These are phyloP conservation scores for Enhydra lutris DNA, from an alignment of 2,113 vertebrate genomes.

Conservation along the genomic window DNA sequence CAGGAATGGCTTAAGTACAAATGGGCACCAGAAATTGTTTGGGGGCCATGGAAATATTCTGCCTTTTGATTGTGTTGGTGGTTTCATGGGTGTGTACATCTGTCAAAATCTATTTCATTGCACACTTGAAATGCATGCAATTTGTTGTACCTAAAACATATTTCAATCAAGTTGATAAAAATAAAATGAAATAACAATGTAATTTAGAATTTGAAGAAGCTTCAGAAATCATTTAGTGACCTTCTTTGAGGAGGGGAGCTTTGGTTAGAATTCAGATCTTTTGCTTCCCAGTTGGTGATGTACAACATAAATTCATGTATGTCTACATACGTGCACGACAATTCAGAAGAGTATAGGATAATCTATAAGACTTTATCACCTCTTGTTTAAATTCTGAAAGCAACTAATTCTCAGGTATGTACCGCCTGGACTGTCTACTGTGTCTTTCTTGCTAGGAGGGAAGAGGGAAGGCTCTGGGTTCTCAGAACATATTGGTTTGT, in stretches of 20 bases:
- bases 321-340: too few relatives aligned
- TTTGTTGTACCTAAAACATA: not conserved
- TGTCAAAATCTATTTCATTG: not conserved
- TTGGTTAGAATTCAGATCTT: not conserved
- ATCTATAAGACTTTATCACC: not conserved
- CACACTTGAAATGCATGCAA: not conserved
- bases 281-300: not conserved
- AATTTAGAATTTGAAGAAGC: not conserved
- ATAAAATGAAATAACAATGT: not conserved
- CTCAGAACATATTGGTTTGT: slow-evolving; percentile 57
- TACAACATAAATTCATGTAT: not conserved
- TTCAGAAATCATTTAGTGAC: not conserved
- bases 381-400: slow-evolving; percentile 5
- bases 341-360: not conserved
- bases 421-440: slow-evolving; percentile 28
- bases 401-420: not conserved
- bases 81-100: not conserved
- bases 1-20: not conserved
- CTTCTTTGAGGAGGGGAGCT: not conserved
- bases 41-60: not conserved
- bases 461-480: slow-evolving; percentile 53
- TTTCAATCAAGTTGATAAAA: not conserved
- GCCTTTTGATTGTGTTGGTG: not conserved
- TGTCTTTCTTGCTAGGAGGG: slow-evolving; percentile 53
- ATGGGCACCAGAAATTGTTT: not conserved